phyloP scores from a whole-genome alignment of 2,113 vertebrate genomes.

The Daboia siamensis region DNA sequence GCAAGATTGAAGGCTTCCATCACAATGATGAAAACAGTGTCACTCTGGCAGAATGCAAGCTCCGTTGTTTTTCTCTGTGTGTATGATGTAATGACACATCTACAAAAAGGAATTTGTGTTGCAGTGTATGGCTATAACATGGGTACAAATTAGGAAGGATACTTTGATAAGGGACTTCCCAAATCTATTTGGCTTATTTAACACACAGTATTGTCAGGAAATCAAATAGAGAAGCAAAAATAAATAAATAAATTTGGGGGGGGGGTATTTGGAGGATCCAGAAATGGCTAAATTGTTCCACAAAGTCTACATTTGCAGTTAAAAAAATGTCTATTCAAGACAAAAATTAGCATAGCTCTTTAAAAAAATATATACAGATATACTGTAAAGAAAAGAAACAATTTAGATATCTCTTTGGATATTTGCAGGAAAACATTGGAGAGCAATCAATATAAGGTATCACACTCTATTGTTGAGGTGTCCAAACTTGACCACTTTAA shows the following conservation, averaged over 20 bases:
- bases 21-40: background rate
- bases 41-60: background rate
- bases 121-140: background rate
- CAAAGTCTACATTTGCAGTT: background rate
- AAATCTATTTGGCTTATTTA: background rate
- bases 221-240: background rate
- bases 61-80: background rate
- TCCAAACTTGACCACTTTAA: background rate
- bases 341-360: background rate
- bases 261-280: background rate
- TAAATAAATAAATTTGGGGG: background rate
- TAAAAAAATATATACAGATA: background rate
- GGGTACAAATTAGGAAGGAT: background rate
- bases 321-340: background rate
- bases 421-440: background rate
- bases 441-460: background rate
- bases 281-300: background rate
- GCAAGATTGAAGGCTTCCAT: background rate
- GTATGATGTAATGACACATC: background rate
- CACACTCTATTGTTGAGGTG: background rate
- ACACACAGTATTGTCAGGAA: background rate
- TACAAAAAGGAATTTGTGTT: background rate
- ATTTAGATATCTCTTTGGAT: background rate
- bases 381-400: background rate
- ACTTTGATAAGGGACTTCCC: background rate